Conservation (phyloP, 2,797 vertebrate species). For the Cuculus canorus region DNA sequence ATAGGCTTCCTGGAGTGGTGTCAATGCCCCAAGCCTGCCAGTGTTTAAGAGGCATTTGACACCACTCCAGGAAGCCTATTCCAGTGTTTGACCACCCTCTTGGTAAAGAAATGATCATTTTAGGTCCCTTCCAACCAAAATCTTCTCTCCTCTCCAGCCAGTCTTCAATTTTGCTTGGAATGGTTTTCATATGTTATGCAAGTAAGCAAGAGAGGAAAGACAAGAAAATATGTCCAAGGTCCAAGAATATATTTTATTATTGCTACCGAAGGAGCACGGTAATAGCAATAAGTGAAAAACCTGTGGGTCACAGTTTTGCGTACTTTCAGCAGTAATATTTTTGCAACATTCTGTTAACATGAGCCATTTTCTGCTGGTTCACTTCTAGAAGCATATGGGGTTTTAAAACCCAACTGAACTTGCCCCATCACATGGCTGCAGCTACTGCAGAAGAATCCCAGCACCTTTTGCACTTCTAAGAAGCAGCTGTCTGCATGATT, state of each 20-base stretch:
- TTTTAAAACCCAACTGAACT: background rate
- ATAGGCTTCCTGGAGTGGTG: background rate
- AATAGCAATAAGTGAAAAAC: background rate
- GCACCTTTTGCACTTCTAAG: conserved; percentile 25
- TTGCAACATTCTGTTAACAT: background rate
- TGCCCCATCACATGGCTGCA: background rate
- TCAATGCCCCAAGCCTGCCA: background rate
- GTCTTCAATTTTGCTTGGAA: background rate
- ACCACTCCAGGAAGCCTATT: too few species aligned
- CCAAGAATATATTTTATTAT: background rate
- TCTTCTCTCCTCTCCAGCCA: background rate
- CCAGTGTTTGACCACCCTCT: too few species aligned
- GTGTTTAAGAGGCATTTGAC: background rate
- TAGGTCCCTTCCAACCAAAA: background rate
- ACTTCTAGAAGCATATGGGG: background rate
- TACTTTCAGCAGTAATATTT: background rate
- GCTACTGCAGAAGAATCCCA: background rate
- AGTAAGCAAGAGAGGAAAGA: background rate
- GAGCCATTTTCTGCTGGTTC: background rate
- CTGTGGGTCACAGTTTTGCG: background rate
- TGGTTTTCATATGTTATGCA: background rate
- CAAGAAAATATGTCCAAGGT: background rate
- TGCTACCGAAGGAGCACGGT: background rate
- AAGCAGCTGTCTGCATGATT: background rate
- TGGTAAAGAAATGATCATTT: too few species aligned